Evolutionary conservation across 1,140 invertebrate genomes (phyloP), one percentile per base, ranked within the genome.

Genomic region (Agrypnia vestita): DNA sequence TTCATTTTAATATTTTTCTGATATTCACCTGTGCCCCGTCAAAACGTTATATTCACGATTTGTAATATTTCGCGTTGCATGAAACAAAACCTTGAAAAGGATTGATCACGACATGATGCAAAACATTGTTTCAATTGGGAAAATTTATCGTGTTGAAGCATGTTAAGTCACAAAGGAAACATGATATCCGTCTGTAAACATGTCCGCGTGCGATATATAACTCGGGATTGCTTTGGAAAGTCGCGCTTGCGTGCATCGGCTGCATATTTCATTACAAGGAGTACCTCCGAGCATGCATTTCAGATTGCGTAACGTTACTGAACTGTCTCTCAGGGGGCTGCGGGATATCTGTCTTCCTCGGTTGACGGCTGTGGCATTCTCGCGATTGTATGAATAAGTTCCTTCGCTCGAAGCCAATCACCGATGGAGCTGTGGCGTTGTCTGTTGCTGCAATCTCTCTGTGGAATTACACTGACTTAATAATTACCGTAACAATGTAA

Each of bases 281-380:
- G 62, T 46, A 19, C 44, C 44, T 19, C 15, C 35, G 61, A 11
- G 10, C 13, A 35, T 35, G 25, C 6, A 35, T 35, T 35, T 35
- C 25, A 35, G 25, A 35, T 35, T 35, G 25, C 6, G 55, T 59
- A 19, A 59, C 9, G 9, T 59, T 43, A 62, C 13, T 62, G 21
- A 43, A 21, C 17, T 25, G 13, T 12, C 12, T 9, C 17, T 13
- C 21, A 11, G 59, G 19, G 15, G n/a, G 11, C 17, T 43, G 44
- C 6, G 44, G 19, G 11, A 35, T 19, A 47, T 69, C 43, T 11
- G 15, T 69, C 64, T 69, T 69, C 64, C n/a, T 17, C 64, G 12
- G 64, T 69, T 69, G 64, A 69, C 64, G 46, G 44, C 15, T 69
- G 64, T 19, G 35, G 64, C 64, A 69, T 69, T 69, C 64, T 69